Evolutionary conservation across 1,140 invertebrate genomes (phyloP).

Genomic region (Bombus impatiens): DNA sequence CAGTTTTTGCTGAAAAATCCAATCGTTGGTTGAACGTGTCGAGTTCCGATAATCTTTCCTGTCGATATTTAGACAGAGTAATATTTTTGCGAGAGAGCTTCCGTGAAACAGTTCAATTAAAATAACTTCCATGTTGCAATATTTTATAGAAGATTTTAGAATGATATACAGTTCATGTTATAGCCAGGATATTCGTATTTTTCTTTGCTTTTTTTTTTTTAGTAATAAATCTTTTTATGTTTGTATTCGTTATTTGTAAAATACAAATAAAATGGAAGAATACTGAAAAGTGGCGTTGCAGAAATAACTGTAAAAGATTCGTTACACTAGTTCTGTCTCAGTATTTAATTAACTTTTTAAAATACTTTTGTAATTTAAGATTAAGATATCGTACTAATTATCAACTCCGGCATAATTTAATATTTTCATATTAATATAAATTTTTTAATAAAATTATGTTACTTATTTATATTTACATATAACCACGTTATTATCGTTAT

Average conservation of each 20-base stretch:
- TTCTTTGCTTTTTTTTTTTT: not conserved
- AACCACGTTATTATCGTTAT: no score
- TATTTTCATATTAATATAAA: no score
- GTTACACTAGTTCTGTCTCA: no score
- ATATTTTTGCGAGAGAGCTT: conserved; percentile 16
- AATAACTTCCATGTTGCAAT: conserved; percentile 26
- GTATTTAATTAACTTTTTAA: no score
- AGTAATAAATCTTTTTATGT: not conserved
- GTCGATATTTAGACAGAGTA: conserved; percentile 24
- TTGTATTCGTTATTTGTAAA: not conserved
- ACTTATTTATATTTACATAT: no score
- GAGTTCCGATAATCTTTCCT: conserved; percentile 32
- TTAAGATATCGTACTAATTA: no score
- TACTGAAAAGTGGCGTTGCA: no score
- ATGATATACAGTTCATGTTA: not conserved
- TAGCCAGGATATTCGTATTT: not conserved
- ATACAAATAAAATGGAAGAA: no score
- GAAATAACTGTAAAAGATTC: not conserved
- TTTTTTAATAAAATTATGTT: no score
- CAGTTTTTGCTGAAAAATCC: conserved; percentile 22
- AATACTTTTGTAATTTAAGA: no score
- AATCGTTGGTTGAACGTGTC: conserved; percentile 23
- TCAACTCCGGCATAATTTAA: no score
- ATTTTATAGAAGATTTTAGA: not conserved
- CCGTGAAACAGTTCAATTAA: conserved; percentile 31